Base-by-base conservation (phyloP, 2,113 vertebrate species). In the Tyrannus savana region DNA sequence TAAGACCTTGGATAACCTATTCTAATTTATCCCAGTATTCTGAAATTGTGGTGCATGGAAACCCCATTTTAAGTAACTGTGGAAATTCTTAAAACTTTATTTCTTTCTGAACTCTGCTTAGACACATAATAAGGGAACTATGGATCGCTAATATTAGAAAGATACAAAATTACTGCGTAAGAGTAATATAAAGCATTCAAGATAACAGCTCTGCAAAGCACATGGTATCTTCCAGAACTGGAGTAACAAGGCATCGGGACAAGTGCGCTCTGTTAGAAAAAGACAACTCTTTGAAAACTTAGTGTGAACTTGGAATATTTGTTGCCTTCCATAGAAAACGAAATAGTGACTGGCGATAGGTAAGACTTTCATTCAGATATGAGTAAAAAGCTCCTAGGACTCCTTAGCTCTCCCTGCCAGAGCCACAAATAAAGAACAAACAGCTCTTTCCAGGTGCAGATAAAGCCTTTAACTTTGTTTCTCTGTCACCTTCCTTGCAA, bases 91-190 rank as follows among this genome's bases (percentile, higher is more conserved):
- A 22, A 62, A 53, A 37, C 18, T 53, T 49, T 24, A 7, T 90
- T 76, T 94, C 25, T 71, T 86, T 78, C 47, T 84, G 22, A 63
- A 10, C 30, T 47, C 21, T 33, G 3, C 5, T 82, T 68, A 69
- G 19, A 35, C 12, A n/a, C 0, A 0, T 47, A 74, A 4, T 46
- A 41, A 77, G 11, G 46, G 49, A 89, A 53, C 24, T 69, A 13
- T 49, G 56, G 60, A 41, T 80, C 46, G 33, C 42, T 41, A 55
- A 19, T 67, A 23, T 24, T 39, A 59, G 58, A 63, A 46, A 62
- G 23, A 46, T 31, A 56, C 4, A 68, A 72, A 88, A 68, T 21
- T 7, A 50, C 17, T 58, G 31, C 5, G 1, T 19, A 44, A 79
- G 28, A 49, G 10, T 60, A 53, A 33, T 72, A 41, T 28, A 87